Percentiles rank a stretch among this genome's conserved stretches.
Conservation (phyloP, 1,140 invertebrate genomes). For the Centruroides sculpturatus region DNA sequence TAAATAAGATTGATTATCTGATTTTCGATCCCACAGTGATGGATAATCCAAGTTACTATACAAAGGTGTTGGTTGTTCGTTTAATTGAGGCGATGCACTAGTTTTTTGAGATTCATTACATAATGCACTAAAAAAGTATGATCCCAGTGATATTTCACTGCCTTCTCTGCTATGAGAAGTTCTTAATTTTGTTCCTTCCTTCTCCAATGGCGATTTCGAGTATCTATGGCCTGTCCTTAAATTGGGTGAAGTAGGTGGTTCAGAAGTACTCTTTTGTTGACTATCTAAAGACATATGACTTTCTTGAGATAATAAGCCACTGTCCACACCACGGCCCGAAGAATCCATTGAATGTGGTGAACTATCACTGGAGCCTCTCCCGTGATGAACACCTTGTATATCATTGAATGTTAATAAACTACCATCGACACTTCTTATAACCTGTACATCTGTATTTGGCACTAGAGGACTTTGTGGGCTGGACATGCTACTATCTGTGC, state of each 20-base stretch:
- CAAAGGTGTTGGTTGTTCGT: slow-evolving; percentile 37
- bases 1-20: slow-evolving; percentile 45
- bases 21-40: slow-evolving; percentile 31
- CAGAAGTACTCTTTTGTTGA: slow-evolving; percentile 9
- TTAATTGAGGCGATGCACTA: slow-evolving; percentile 7
- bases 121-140: slow-evolving; percentile 2
- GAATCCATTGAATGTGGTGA: slow-evolving; percentile 12
- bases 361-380: slow-evolving; percentile 9
- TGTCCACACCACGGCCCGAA: slow-evolving; percentile 7
- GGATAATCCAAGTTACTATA: slow-evolving; percentile 53
- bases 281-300: slow-evolving; percentile 16
- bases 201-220: slow-evolving; percentile 8
- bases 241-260: slow-evolving; percentile 8
- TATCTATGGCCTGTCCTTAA: not conserved
- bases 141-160: slow-evolving; percentile 2
- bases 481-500: slow-evolving; percentile 10
- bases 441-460: slow-evolving; percentile 12
- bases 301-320: not conserved
- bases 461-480: slow-evolving; percentile 14
- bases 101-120: slow-evolving; percentile 6
- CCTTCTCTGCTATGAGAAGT: slow-evolving; percentile 6
- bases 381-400: not conserved
- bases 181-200: slow-evolving; percentile 3
- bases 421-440: slow-evolving; percentile 10
- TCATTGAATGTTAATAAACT: slow-evolving; percentile 13